Conservation (phyloP, 2,888 invertebrate species). For the Parnassius apollo region DNA sequence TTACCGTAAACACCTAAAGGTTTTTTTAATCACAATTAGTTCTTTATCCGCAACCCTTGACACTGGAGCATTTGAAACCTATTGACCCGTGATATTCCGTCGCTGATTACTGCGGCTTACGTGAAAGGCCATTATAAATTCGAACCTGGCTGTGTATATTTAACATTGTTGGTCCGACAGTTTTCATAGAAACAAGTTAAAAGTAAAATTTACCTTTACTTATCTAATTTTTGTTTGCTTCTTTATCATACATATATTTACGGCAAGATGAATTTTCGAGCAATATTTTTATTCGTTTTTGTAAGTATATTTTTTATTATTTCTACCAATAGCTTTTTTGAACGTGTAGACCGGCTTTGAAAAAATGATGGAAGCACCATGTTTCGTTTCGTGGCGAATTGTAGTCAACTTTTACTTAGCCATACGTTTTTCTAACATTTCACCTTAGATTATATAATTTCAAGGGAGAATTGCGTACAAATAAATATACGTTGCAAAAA, state of each 20-base stretch:
- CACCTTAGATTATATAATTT: too few relatives aligned
- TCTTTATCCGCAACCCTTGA: constrained; percentile 20
- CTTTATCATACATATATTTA: background rate
- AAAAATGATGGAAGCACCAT: too few relatives aligned
- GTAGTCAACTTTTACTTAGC: too few relatives aligned
- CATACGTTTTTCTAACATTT: too few relatives aligned
- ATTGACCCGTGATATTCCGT: constrained; percentile 43
- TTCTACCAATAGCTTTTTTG: too few relatives aligned
- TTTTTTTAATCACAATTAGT: background rate
- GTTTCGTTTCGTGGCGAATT: too few relatives aligned
- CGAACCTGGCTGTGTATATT: constrained; percentile 60
- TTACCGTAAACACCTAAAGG: too few relatives aligned
- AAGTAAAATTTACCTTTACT: background rate
- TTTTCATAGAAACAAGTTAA: constrained; percentile 42
- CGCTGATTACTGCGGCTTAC: constrained; percentile 46
- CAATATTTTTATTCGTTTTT: constrained; percentile 34
- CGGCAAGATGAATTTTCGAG: constrained; percentile 49
- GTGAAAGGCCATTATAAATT: constrained; percentile 54
- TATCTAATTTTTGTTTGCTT: background rate
- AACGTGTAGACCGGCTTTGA: too few relatives aligned
- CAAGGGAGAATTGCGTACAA: too few relatives aligned
- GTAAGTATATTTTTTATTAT: constrained; percentile 13
- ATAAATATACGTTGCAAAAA: too few relatives aligned
- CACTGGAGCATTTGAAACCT: constrained; percentile 27
- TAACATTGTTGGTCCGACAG: constrained; percentile 44